Evolutionary conservation across 1,140 invertebrate species (phyloP).

Genomic region (Caenorhabditis briggsae): DNA sequence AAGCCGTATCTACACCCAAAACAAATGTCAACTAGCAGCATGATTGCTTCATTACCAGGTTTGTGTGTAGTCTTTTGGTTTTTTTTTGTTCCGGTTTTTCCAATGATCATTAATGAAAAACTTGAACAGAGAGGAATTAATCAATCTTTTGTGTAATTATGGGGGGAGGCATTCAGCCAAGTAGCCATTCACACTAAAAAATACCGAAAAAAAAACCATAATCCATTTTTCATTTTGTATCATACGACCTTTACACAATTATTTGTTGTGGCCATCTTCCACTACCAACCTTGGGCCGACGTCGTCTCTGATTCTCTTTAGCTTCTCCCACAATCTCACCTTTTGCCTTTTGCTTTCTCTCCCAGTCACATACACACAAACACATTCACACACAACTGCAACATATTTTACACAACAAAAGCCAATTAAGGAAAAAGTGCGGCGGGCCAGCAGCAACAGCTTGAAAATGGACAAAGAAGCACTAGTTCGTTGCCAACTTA

Average conservation of each 20-base stretch:
- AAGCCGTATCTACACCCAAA: not conserved
- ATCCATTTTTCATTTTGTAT: conserved; percentile 42
- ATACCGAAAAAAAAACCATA: conserved; percentile 14
- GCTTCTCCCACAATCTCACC: conserved; percentile 2
- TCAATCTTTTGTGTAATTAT: conserved; percentile 6
- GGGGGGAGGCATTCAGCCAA: not conserved
- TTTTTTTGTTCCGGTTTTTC: not conserved
- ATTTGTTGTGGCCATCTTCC: conserved; percentile 48
- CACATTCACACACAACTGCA: conserved; percentile 35
- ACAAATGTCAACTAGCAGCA: conserved; percentile 38
- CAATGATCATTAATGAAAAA: conserved; percentile 11
- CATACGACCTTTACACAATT: conserved; percentile 41
- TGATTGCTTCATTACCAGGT: conserved; percentile 35
- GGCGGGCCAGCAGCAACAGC: conserved; percentile 38
- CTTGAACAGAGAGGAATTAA: not conserved
- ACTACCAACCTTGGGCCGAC: not conserved
- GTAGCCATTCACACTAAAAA: conserved; percentile 18
- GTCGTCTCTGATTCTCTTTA: not conserved
- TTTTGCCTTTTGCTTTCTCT: not conserved
- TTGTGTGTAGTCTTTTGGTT: conserved; percentile 22
- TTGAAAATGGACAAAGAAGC: conserved; percentile 56
- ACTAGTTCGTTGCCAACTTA: conserved; percentile 52
- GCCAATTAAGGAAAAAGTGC: conserved; percentile 53
- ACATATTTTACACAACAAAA: conserved; percentile 56
- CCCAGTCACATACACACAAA: not conserved